phyloP scores from a whole-genome alignment of 2,888 invertebrate species.

The Stratiomys singularior region DNA sequence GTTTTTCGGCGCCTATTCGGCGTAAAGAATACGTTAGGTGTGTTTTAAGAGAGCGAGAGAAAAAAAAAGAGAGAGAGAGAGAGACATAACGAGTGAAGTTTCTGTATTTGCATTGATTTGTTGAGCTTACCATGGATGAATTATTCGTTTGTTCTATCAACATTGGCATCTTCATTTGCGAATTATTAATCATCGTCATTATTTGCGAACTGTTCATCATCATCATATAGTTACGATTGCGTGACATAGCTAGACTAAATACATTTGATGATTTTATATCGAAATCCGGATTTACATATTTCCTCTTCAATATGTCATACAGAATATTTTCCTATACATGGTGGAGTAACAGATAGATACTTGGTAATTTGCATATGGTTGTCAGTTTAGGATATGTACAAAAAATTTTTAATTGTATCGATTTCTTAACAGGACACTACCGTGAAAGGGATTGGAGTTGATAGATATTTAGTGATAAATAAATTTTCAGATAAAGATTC shows the following conservation, averaged over 20 bases:
- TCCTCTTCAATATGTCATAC: slow-evolving; percentile 55
- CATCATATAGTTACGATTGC: slow-evolving; percentile 53
- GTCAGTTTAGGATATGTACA: no score
- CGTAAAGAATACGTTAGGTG: neutral
- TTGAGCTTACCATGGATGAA: no score
- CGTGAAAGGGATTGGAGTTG: no score
- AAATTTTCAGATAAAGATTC: no score
- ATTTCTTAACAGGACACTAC: no score
- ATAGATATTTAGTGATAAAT: no score
- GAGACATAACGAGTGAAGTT: no score
- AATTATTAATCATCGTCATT: slow-evolving; percentile 50
- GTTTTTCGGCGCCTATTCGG: neutral
- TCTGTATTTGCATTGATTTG: no score
- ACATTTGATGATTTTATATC: slow-evolving; percentile 55
- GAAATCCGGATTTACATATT: slow-evolving; percentile 56
- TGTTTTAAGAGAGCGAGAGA: no score
- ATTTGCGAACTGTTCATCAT: slow-evolving; percentile 46
- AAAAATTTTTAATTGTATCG: no score
- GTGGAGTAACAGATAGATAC: neutral
- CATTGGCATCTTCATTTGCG: slow-evolving; percentile 48
- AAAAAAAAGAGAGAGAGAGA: no score
- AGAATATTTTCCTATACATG: slow-evolving; percentile 54
- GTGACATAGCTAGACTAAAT: slow-evolving; percentile 56
- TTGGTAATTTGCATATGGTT: no score
- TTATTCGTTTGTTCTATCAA: neutral